Evolutionary conservation across 2,888 invertebrate species (phyloP).

Genomic region (Cantharis rufa): DNA sequence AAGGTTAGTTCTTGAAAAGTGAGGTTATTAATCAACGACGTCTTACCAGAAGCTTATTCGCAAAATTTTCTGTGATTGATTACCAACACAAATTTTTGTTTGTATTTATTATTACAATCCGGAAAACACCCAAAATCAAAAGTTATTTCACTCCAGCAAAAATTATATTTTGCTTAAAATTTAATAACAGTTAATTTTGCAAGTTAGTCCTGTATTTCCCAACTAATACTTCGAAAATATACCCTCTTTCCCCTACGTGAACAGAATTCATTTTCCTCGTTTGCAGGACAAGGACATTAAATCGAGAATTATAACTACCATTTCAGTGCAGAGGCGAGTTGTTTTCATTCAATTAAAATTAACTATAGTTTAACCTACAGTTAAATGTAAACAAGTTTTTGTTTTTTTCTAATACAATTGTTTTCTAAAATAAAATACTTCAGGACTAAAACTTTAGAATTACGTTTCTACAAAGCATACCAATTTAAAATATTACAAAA

Average conservation of each 20-base stretch:
- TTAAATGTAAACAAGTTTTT: background rate
- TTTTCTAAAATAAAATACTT: background rate
- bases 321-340: background rate
- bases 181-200: background rate
- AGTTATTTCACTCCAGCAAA: background rate
- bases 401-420: background rate
- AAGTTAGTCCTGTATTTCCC: background rate
- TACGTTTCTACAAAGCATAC: background rate
- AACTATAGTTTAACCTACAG: background rate
- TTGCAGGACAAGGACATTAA: background rate
- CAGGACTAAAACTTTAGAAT: background rate
- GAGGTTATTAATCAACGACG: background rate
- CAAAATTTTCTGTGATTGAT: background rate
- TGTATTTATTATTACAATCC: background rate
- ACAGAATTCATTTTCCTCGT: background rate
- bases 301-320: background rate
- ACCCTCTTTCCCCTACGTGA: background rate
- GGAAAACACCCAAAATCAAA: background rate
- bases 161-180: background rate
- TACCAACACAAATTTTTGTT: background rate
- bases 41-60: background rate
- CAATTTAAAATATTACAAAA: background rate
- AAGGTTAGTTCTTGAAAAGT: background rate
- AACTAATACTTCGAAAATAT: background rate
- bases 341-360: background rate